Evolutionary conservation across 2,888 invertebrate genomes (phyloP).

Genomic region (Hecatera dysodea): DNA sequence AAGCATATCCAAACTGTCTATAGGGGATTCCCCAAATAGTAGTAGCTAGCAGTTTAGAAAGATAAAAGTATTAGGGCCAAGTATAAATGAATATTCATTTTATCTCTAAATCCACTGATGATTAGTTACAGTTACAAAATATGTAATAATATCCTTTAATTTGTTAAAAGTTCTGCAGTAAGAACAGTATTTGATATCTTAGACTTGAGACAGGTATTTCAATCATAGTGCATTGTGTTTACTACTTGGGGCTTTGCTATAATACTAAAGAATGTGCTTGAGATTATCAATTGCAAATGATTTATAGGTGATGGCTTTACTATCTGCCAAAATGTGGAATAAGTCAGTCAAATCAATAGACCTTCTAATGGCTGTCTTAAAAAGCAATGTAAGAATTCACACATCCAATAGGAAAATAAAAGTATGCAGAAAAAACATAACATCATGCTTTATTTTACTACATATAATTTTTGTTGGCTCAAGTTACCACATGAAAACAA

Average conservation of each 20-base stretch:
- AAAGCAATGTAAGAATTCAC: background rate
- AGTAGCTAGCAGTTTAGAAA: background rate
- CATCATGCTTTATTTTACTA: background rate
- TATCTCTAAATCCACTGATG: background rate
- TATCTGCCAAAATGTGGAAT: background rate
- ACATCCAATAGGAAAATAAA: background rate
- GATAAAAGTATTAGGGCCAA: background rate
- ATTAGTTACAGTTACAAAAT: background rate
- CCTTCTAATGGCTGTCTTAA: background rate
- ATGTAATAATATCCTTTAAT: background rate
- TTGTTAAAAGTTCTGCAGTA: background rate
- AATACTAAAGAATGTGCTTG: background rate
- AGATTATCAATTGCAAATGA: too few relatives aligned
- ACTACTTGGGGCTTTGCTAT: too few relatives aligned
- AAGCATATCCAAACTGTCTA: background rate
- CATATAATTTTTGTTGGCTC: background rate
- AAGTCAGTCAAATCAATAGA: background rate
- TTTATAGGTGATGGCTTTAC: background rate
- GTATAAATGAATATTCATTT: background rate
- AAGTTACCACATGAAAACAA: constrained; percentile 27
- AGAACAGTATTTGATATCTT: background rate
- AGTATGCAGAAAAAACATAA: background rate
- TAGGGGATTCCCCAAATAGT: background rate
- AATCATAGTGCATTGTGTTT: background rate
- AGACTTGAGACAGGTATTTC: background rate